Conservation (phyloP, 2,888 invertebrate genomes). For the Tipula confusa region DNA sequence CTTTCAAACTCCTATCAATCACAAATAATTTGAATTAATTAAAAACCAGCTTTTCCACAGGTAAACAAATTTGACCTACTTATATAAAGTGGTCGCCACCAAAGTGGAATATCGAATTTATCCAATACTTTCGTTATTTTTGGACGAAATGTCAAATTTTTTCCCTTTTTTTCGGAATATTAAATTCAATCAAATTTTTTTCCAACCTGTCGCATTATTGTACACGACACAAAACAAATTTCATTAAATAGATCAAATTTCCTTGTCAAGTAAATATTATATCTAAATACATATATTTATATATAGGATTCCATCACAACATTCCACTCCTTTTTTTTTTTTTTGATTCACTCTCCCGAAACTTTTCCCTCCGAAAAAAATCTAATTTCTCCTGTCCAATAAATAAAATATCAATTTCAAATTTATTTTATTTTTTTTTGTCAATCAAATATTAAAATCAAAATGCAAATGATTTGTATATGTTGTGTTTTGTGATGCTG, state of each 20-base stretch:
- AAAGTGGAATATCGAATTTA: neutral
- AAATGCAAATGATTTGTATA: neutral
- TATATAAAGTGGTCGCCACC: neutral
- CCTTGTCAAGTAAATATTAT: neutral
- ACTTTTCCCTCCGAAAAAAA: neutral
- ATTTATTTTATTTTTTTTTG: neutral
- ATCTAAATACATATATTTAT: neutral
- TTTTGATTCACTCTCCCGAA: neutral
- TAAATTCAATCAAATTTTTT: neutral
- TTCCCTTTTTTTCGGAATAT: neutral
- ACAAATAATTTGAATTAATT: too few species aligned
- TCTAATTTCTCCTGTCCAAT: slow-evolving; percentile 25
- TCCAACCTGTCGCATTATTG: neutral
- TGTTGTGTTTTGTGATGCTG: neutral
- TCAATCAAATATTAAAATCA: slow-evolving; percentile 28
- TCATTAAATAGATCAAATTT: slow-evolving; percentile 5
- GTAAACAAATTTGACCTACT: too few species aligned
- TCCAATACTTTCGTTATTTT: neutral
- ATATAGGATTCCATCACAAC: neutral
- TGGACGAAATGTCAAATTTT: neutral
- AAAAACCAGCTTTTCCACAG: too few species aligned
- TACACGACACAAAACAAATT: slow-evolving; percentile 15
- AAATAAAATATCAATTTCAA: slow-evolving; percentile 28
- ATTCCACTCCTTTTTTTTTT: neutral
- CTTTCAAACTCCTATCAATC: too few species aligned